Evolutionary conservation across 2,888 invertebrate species (phyloP).

Genomic region (Rhingia rostrata): DNA sequence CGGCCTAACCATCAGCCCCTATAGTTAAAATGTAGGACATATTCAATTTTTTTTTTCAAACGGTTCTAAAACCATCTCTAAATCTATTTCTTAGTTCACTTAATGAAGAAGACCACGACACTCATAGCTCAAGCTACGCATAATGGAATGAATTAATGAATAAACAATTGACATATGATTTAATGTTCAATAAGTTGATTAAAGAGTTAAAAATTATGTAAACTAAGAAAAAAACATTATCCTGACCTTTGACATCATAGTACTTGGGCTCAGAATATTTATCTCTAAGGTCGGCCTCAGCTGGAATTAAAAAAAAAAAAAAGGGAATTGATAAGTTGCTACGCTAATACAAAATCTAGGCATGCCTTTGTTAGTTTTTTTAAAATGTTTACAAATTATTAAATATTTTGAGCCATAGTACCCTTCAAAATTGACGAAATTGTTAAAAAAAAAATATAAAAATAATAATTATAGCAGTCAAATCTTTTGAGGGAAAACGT

Average conservation of each 20-base stretch:
- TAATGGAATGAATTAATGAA: background rate
- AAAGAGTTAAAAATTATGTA: background rate
- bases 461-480: too few species aligned
- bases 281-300: constrained; percentile 79
- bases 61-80: too few species aligned
- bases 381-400: background rate
- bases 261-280: constrained; percentile 79
- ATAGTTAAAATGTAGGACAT: too few species aligned
- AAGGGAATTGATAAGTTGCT: constrained; percentile 34
- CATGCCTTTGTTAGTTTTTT: background rate
- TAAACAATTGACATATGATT: constrained; percentile 1
- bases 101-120: too few species aligned
- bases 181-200: background rate
- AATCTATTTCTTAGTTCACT: too few species aligned
- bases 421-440: background rate
- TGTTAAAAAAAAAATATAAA: too few species aligned
- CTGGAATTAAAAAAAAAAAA: constrained; percentile 78
- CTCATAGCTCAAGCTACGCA: too few species aligned
- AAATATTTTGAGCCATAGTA: constrained; percentile 72
- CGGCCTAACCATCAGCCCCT: too few species aligned
- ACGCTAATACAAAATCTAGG: constrained; percentile 13
- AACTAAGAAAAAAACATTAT: constrained; percentile 12
- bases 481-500: too few species aligned
- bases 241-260: constrained; percentile 81
- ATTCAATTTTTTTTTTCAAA: too few species aligned